phyloP scores from a whole-genome alignment of 1,140 invertebrate genomes.

The Scaptodrosophila lebanonensis region DNA sequence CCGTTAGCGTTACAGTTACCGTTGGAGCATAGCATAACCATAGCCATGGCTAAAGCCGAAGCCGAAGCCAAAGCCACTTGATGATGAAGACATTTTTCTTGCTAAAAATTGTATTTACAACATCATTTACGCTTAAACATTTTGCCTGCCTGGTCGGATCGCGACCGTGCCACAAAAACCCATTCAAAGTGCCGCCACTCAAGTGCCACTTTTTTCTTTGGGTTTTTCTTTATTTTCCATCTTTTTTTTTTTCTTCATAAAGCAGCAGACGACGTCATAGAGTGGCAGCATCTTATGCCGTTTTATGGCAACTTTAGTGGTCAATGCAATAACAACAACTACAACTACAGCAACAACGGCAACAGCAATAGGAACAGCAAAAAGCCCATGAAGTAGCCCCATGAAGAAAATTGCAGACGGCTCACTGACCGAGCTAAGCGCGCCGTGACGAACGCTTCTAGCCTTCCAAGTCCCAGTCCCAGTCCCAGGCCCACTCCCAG shows the following conservation, averaged over 20 bases:
- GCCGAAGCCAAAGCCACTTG: conserved; percentile 28
- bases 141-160: too few species aligned
- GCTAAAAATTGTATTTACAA: conserved; percentile 65
- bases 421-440: conserved; percentile 41
- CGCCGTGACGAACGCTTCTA: conserved; percentile 17
- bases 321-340: conserved; percentile 50
- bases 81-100: conserved; percentile 61
- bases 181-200: conserved; percentile 56
- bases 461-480: too few species aligned
- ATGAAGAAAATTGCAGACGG: conserved; percentile 37
- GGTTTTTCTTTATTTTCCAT: conserved; percentile 14
- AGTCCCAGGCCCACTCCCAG: too few species aligned
- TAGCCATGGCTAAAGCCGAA: neutral
- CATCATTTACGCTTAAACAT: conserved; percentile 56
- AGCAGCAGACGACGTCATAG: too few species aligned
- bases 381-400: conserved; percentile 17
- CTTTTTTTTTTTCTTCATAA: conserved; percentile 13
- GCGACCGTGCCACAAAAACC: too few species aligned
- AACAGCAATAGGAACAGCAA: neutral
- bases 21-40: too few species aligned
- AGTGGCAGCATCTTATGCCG: conserved; percentile 58
- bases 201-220: conserved; percentile 48
- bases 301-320: conserved; percentile 63
- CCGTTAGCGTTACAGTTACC: too few species aligned
- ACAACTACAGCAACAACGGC: conserved; percentile 17